phyloP scores from a whole-genome alignment of 2,888 invertebrate genomes.

The Callosobruchus maculatus region DNA sequence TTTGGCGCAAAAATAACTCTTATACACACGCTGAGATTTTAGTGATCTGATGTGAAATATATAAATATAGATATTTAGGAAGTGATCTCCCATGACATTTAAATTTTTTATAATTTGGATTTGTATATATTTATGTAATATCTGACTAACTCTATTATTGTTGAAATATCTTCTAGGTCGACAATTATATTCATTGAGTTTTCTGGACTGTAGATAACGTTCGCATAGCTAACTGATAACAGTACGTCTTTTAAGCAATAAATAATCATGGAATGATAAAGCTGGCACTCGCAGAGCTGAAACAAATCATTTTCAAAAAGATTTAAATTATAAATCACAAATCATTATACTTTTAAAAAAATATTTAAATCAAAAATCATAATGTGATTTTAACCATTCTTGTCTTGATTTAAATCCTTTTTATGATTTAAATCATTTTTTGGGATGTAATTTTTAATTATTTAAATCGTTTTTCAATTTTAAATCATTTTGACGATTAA shows the following conservation, averaged over 20 bases:
- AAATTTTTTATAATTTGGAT: slow-evolving; percentile 28
- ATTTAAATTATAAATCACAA: no score
- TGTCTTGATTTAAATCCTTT: no score
- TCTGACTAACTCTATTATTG: slow-evolving; percentile 8
- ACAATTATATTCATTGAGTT: neutral
- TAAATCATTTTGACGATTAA: no score
- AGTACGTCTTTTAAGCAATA: neutral
- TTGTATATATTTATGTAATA: slow-evolving; percentile 20
- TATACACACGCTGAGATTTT: slow-evolving; percentile 25
- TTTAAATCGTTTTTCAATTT: no score
- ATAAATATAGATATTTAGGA: slow-evolving; percentile 30
- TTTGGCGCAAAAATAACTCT: slow-evolving; percentile 13
- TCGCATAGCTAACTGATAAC: neutral
- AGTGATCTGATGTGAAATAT: slow-evolving; percentile 40
- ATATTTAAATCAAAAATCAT: no score
- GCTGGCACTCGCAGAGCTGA: no score
- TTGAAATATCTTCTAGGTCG: neutral
- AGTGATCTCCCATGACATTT: slow-evolving; percentile 48
- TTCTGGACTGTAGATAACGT: neutral
- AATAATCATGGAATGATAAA: no score
- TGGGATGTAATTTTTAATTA: no score
- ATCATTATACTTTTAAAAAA: no score
- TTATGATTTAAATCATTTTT: no score
- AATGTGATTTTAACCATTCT: no score
- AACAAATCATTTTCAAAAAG: no score